Conservation (phyloP, 92 coral and sea anemone species). For the Zoanthus sociatus region DNA sequence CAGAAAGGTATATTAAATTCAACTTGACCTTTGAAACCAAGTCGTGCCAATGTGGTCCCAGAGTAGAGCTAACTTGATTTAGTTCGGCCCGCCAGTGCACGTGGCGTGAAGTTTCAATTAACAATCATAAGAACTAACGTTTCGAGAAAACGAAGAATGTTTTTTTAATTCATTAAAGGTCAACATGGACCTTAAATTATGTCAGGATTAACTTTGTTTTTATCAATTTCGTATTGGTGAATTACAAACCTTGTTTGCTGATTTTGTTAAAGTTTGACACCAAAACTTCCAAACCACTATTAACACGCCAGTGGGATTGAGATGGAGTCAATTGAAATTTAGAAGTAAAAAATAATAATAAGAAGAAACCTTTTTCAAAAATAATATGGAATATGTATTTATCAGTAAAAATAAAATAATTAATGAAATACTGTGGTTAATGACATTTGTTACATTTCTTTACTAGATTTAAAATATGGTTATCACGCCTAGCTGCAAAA, state of each 20-base stretch:
- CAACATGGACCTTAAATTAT: background rate
- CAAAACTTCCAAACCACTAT: conserved; percentile 18
- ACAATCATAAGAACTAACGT: too few species aligned
- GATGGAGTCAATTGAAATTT: background rate
- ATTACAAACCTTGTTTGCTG: conserved; percentile 37
- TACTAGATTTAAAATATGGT: conserved; percentile 46
- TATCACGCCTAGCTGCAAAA: conserved; percentile 13
- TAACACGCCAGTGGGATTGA: background rate
- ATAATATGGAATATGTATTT: background rate
- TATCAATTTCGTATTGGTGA: background rate
- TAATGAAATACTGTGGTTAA: conserved; percentile 37
- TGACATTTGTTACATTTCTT: conserved; percentile 51
- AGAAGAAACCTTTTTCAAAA: too few species aligned
- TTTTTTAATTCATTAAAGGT: too few species aligned
- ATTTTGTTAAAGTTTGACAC: conserved; percentile 3
- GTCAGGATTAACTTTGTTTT: background rate
- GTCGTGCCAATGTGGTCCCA: too few species aligned
- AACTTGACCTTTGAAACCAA: too few species aligned
- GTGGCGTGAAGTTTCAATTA: too few species aligned
- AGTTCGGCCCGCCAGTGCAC: too few species aligned
- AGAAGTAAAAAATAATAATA: too few species aligned
- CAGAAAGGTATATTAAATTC: too few species aligned
- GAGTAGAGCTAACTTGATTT: too few species aligned
- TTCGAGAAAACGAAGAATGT: too few species aligned
- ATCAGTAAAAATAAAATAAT: background rate